Percentiles rank a stretch among this genome's conserved stretches.
These are phyloP conservation scores for Chouioia cunea DNA, from an alignment of 2,888 invertebrate genomes.

Conservation along the genomic window DNA sequence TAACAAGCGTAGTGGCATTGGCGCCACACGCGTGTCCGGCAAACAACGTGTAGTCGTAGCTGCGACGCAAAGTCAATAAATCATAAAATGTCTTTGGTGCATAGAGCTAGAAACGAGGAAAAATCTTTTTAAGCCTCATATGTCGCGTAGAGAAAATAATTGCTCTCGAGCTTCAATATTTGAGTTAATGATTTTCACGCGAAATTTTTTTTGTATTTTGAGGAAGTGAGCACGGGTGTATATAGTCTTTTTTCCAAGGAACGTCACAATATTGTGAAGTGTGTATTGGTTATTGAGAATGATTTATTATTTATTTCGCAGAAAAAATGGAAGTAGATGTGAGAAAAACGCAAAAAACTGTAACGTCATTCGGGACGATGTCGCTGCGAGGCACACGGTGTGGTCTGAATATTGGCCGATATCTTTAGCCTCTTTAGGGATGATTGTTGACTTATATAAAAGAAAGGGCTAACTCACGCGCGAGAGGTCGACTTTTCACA, in stretches of 20 bases:
- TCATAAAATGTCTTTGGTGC: slow-evolving; percentile 55
- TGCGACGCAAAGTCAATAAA: slow-evolving; percentile 63
- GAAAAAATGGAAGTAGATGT: too few relatives aligned
- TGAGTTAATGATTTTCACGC: too few relatives aligned
- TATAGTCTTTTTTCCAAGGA: too few relatives aligned
- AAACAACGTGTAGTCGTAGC: slow-evolving; percentile 50
- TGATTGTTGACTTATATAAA: slow-evolving; percentile 53
- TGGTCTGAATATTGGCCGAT: slow-evolving; percentile 56
- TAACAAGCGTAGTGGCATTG: slow-evolving; percentile 52
- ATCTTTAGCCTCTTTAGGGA: slow-evolving; percentile 47
- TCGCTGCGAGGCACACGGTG: slow-evolving; percentile 51
- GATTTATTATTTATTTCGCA: too few relatives aligned
- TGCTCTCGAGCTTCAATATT: slow-evolving; percentile 10
- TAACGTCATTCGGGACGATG: slow-evolving; percentile 48
- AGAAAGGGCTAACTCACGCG: slow-evolving; percentile 56
- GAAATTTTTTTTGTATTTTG: too few relatives aligned
- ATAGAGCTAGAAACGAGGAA: slow-evolving; percentile 13
- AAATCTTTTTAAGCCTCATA: background rate
- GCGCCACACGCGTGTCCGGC: slow-evolving; percentile 60
- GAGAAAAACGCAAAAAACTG: too few relatives aligned
- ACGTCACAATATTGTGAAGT: too few relatives aligned
- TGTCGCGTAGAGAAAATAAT: slow-evolving; percentile 21
- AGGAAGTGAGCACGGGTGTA: too few relatives aligned
- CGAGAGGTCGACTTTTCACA: slow-evolving; percentile 22
- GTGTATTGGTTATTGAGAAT: too few relatives aligned